phyloP scores from a whole-genome alignment of 2,113 vertebrate species.

The Collichthys lucidus region DNA sequence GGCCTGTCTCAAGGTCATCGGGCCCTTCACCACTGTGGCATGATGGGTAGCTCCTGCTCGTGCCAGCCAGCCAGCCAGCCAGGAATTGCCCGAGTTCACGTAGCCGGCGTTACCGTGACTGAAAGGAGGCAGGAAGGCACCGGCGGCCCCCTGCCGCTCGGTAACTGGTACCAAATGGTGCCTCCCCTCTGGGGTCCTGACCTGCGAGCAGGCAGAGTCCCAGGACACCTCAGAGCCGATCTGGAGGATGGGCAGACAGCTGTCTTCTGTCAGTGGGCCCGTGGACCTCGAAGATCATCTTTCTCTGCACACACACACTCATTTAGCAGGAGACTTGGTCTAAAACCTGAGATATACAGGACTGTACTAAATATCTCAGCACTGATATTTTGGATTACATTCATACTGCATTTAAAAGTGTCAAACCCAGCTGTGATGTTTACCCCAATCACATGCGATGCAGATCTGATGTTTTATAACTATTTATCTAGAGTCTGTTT shows the following conservation, averaged over 20 bases:
- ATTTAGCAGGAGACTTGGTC: constrained; percentile 28
- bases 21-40: constrained; percentile 77
- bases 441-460: background rate
- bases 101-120: constrained; percentile 70
- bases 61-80: constrained; percentile 53
- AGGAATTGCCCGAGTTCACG: constrained; percentile 51
- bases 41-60: constrained; percentile 70
- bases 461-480: background rate
- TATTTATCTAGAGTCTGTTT: background rate
- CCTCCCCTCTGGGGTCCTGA: constrained; percentile 79
- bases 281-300: constrained; percentile 49
- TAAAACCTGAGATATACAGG: background rate
- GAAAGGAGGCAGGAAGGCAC: constrained; percentile 64
- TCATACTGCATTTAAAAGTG: background rate
- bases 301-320: constrained; percentile 12
- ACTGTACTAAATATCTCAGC: background rate
- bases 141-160: constrained; percentile 72
- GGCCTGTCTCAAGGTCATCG: constrained; percentile 77
- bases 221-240: constrained; percentile 76
- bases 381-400: background rate
- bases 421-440: background rate
- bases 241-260: constrained; percentile 83
- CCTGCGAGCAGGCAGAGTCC: constrained; percentile 78
- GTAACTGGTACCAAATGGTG: constrained; percentile 86
- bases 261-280: constrained; percentile 83